Conservation (phyloP, 2,888 invertebrate species). For the Acanthosoma haemorrhoidale region DNA sequence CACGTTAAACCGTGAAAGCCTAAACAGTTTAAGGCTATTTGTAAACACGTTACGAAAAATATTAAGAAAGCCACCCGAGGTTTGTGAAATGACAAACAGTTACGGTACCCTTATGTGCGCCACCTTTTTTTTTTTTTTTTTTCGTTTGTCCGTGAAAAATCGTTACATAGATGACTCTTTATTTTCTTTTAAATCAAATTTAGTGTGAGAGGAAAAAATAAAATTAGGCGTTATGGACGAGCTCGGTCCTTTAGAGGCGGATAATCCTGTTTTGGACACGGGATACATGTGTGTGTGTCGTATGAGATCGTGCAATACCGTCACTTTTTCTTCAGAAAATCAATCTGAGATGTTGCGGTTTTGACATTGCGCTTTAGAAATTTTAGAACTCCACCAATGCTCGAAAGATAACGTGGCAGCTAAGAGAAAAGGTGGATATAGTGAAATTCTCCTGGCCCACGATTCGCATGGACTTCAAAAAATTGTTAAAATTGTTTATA, state of each 20-base stretch:
- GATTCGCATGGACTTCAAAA: too few species aligned
- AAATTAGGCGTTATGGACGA: neutral
- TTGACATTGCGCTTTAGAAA: too few species aligned
- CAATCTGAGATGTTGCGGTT: too few species aligned
- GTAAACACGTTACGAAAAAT: slow-evolving; percentile 17
- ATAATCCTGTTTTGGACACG: neutral
- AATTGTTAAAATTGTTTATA: too few species aligned
- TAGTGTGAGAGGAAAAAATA: neutral
- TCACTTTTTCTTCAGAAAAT: too few species aligned
- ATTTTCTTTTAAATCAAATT: slow-evolving; percentile 10
- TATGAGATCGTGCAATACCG: neutral
- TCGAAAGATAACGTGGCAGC: too few species aligned
- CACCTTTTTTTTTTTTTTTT: neutral
- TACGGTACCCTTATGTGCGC: neutral
- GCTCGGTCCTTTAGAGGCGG: neutral
- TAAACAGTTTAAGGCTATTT: slow-evolving; percentile 12
- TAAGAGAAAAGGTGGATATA: too few species aligned
- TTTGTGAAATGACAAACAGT: neutral
- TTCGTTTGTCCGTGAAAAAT: slow-evolving; percentile 8
- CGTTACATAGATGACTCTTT: slow-evolving; percentile 4
- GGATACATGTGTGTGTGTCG: neutral
- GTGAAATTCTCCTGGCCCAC: too few species aligned
- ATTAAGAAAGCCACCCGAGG: slow-evolving; percentile 17
- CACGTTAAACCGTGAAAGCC: neutral
- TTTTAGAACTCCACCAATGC: too few species aligned